Evolutionary conservation across 2,113 vertebrate species (phyloP).

Genomic region (Trichechus manatus): DNA sequence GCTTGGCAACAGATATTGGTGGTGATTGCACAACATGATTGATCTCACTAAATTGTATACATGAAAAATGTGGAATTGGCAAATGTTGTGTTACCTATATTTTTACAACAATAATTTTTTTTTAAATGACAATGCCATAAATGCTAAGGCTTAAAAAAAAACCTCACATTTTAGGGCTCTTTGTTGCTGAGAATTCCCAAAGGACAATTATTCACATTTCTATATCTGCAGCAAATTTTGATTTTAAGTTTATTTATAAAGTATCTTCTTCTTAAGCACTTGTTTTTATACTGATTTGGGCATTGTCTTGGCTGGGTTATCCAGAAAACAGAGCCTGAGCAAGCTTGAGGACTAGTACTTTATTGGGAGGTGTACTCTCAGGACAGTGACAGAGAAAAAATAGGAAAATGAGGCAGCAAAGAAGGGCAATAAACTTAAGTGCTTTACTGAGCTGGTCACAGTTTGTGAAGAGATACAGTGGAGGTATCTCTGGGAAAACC

Average conservation of each 20-base stretch:
- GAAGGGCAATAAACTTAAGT: neutral
- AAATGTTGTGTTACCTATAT: too few species aligned
- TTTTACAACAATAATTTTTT: too few species aligned
- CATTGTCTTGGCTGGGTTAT: neutral
- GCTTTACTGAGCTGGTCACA: neutral
- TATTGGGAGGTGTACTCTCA: neutral
- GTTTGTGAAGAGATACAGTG: neutral
- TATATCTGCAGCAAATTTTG: neutral
- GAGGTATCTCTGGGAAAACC: neutral
- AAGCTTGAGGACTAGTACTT: neutral
- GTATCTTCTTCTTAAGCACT: neutral
- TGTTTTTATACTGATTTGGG: neutral
- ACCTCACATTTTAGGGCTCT: neutral
- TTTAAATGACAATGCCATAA: neutral
- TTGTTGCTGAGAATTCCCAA: slow-evolving; percentile 19
- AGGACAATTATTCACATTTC: slow-evolving; percentile 25
- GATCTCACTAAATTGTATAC: neutral
- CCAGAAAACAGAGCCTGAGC: neutral
- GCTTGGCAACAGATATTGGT: neutral
- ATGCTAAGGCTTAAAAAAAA: neutral
- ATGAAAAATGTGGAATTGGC: neutral
- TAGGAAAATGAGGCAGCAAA: neutral
- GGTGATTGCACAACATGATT: neutral
- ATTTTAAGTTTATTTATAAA: slow-evolving; percentile 8
- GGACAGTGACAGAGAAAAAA: neutral